Base-by-base conservation (phyloP, 2,113 vertebrate species). In the Synodontis membranacea region DNA sequence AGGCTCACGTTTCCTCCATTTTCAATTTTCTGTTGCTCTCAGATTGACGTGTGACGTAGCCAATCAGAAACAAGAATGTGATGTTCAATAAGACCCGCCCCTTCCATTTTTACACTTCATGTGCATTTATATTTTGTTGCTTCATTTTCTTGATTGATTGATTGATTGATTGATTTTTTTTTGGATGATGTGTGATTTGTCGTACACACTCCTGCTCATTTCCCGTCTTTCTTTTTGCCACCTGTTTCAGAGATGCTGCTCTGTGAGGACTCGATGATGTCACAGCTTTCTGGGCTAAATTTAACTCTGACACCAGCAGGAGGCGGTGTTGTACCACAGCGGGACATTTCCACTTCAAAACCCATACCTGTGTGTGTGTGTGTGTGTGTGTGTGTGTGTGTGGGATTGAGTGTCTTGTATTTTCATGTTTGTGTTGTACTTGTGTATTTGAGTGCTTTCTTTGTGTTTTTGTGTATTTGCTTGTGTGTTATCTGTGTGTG, bases 231-330 rank as follows among this genome's bases (percentile, higher is more conserved):
- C 25, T 82, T 17, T 86, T 82, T 60, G 31, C 79, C 85, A 86
- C 85, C 66, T 86, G 85, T 74, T 86, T 82, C 37, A 0, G n/a
- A 37, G 64, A 9, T 39, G 46, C 10, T 7, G 37, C 70, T 34
- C 72, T 37, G 85, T 80, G 44, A 70, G 81, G 60, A 80, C 66
- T 56, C 44, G 74, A 39, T 88, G 86, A 88, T 76, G 81, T 86
- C 74, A 89, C 64, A n/a, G n/a, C 50, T 46, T 23, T 46, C 54
- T 8, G 39, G 37, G 46, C 84, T 89, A 88, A 86, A 72, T 84
- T 89, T 86, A 88, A 46, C 86, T 28, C 21, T 21, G 28, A 44
- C 48, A 50, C 88, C 86, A 89, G 86, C 86, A 89, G 88, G 86
- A 74, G 88, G 86, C 88, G 83, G 81, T 72, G 60, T 84, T 84